Conservation (phyloP, 1,140 invertebrate genomes). For the Drosophila dunni region DNA sequence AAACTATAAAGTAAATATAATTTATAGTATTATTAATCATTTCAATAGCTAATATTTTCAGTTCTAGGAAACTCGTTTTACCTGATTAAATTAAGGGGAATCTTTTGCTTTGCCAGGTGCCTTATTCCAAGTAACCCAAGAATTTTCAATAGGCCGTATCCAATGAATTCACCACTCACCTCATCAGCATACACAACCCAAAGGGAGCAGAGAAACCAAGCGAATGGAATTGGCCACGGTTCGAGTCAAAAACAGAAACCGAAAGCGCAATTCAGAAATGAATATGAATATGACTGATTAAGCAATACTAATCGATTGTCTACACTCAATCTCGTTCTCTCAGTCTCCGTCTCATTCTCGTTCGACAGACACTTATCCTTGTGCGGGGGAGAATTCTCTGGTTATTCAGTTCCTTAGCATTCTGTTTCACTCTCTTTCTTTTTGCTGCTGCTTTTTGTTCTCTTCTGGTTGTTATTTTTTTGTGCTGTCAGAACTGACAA, state of each 20-base stretch:
- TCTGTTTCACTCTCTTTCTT: conserved; percentile 34
- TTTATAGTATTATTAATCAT: too few species aligned
- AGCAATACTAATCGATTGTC: conserved; percentile 77
- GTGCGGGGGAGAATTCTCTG: neutral
- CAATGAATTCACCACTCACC: conserved; percentile 49
- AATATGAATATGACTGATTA: conserved; percentile 78
- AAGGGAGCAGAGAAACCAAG: neutral
- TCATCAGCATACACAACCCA: conserved; percentile 25
- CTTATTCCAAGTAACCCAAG: conserved; percentile 12
- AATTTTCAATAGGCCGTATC: conserved; percentile 45
- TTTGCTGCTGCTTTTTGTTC: conserved; percentile 4
- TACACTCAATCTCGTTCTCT: conserved; percentile 56
- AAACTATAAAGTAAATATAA: conserved; percentile 3
- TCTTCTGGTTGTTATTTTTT: conserved; percentile 33
- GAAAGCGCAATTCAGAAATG: conserved; percentile 23
- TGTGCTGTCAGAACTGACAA: conserved; percentile 79
- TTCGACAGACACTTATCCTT: conserved; percentile 26
- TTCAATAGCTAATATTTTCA: too few species aligned
- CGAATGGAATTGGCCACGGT: neutral
- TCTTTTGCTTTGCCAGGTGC: neutral
- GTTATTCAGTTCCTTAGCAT: too few species aligned
- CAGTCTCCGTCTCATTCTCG: neutral
- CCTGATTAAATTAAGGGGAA: neutral
- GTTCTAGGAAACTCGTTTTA: too few species aligned
- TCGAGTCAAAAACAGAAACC: conserved; percentile 12